Percentiles rank a stretch among this genome's conserved stretches.
Evolutionary conservation across 2,797 vertebrate species (phyloP).

Genomic region (Urosaurus nigricauda): DNA sequence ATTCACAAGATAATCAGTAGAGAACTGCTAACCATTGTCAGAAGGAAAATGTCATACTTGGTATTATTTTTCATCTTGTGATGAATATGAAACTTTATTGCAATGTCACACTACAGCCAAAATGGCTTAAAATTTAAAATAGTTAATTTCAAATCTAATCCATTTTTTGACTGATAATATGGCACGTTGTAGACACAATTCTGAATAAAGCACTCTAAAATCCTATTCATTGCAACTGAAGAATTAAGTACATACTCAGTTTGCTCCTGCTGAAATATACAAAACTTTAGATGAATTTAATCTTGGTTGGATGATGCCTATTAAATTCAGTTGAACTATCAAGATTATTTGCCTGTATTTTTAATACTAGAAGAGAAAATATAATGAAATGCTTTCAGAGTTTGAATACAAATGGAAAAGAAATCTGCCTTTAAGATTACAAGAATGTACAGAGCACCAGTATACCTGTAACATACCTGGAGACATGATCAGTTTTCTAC

Average conservation of each 20-base stretch:
- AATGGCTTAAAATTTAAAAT: neutral
- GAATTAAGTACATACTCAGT: neutral
- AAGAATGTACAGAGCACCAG: too few relatives aligned
- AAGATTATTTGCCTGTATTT: neutral
- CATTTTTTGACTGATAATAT: neutral
- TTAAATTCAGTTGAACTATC: neutral
- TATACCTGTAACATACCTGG: too few relatives aligned
- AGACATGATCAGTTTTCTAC: neutral
- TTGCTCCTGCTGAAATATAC: neutral
- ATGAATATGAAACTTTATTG: neutral
- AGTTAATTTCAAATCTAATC: neutral
- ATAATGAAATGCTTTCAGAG: neutral
- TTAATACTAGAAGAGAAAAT: neutral
- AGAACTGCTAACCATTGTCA: neutral
- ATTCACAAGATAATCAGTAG: neutral
- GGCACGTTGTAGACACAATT: neutral
- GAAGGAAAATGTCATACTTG: neutral
- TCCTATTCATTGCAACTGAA: neutral
- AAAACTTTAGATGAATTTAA: neutral
- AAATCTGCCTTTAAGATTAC: too few relatives aligned
- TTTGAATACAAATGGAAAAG: neutral
- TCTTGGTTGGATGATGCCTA: neutral
- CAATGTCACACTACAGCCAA: too few relatives aligned
- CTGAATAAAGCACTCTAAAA: neutral
- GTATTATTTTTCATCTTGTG: neutral